Base-by-base conservation (phyloP, 2,797 vertebrate species). In the Centropyge bicolor region DNA sequence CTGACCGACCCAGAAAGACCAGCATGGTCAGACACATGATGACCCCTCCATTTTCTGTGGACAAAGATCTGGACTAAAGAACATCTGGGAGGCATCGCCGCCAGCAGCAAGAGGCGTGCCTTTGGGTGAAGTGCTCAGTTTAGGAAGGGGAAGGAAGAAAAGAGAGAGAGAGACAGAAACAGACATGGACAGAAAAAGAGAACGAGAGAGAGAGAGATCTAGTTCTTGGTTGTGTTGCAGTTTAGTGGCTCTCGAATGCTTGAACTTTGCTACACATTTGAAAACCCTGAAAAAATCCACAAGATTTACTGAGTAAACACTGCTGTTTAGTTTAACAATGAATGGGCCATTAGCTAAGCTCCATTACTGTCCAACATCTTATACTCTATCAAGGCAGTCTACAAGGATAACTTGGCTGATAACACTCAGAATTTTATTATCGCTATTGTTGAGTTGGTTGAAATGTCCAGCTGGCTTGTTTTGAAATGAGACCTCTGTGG, bases 1-100 rank as follows among this genome's bases (percentile, higher is more conserved):
- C 67, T 56, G 86, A 77, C 86, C 89, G 91, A 95, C 94, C 94
- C 92, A 95, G 89, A 95, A 93, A 95, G 84, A 87, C 89, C 91
- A 90, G 85, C 85, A 80, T 48, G 82, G 84, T 88, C 84, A 70
- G 76, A 85, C 64, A 86, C 84, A 83, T 64, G 84, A 89, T 81
- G 75, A 90, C 54, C 59, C 52, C 70, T 55, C 66, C 60, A 19
- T 74, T 79, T 68, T 65, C 27, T 82, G 51, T 57, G 75, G 77
- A 60, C 61, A 17, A 74, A 78, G 84, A 86, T 81, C 59, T 83
- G 69, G 66, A 71, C 66, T 57, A 57, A 57, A 64, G 77, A 95
- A 88, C 94, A 95, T 91, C 89, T 94, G 93, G 88, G 79, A 36
- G 46, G 59, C 57, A 76, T 94, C 90, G 8, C 64, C 14, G 11